phyloP scores from a whole-genome alignment of 2,888 invertebrate species.

The Sthenelais limicola region DNA sequence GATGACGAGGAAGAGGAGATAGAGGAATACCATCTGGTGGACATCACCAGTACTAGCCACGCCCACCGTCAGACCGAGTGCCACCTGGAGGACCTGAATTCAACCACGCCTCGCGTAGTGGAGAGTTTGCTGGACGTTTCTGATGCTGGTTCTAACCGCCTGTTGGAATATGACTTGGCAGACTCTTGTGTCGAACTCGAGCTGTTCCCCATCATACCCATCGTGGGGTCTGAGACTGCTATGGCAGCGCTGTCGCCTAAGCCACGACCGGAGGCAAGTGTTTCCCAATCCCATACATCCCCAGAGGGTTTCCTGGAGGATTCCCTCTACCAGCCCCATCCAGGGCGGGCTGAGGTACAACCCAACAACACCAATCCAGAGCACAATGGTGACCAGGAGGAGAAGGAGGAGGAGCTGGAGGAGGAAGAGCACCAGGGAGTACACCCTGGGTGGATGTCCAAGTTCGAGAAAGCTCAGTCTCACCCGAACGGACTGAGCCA shows the following conservation, averaged over 20 bases:
- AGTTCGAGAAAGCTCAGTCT: neutral
- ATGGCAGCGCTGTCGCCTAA: conserved; percentile 19
- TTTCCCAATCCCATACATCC: conserved; percentile 28
- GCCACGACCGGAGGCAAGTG: neutral
- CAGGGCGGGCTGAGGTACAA: neutral
- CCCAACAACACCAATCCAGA: neutral
- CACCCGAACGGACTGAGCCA: conserved; percentile 11
- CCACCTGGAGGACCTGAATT: conserved; percentile 1
- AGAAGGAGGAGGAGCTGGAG: too few relatives aligned
- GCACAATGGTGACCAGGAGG: too few relatives aligned
- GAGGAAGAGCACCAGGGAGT: too few relatives aligned
- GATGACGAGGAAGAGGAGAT: neutral
- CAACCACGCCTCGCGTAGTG: neutral
- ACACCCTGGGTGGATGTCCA: too few relatives aligned
- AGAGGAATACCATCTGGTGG: conserved; percentile 11
- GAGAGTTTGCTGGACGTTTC: conserved; percentile 4
- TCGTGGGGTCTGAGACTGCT: conserved; percentile 25
- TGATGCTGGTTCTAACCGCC: neutral
- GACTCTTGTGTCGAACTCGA: conserved; percentile 11
- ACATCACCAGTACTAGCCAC: conserved; percentile 4
- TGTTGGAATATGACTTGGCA: conserved; percentile 23
- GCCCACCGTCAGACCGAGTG: conserved; percentile 19
- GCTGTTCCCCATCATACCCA: conserved; percentile 20
- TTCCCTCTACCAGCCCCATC: conserved; percentile 26
- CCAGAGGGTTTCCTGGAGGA: conserved; percentile 32